A percentile compares a stretch with the other conserved stretches of the same genome.
Evolutionary conservation across 2,888 invertebrate genomes (phyloP).

Genomic region (Morpho achilles): DNA sequence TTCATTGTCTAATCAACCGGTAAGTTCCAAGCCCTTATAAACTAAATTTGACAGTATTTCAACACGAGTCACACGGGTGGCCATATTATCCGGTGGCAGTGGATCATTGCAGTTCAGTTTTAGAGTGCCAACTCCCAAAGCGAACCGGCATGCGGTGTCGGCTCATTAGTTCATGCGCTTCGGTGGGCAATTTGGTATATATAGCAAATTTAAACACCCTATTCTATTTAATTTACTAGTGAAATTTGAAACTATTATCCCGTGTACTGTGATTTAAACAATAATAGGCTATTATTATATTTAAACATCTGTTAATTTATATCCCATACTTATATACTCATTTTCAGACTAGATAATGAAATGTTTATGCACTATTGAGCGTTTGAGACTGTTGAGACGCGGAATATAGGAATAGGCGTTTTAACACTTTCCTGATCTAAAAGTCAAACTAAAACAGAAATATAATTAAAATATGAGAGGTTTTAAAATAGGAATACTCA

Average conservation of each 20-base stretch:
- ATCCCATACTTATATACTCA: no score
- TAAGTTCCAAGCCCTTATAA: not conserved
- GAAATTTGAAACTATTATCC: conserved; percentile 13
- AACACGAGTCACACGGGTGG: conserved; percentile 4
- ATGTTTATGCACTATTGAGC: no score
- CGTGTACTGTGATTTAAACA: not conserved
- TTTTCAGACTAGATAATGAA: no score
- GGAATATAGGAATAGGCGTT: no score
- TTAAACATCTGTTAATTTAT: no score
- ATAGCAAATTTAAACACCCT: conserved; percentile 28
- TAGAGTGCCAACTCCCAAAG: conserved; percentile 5
- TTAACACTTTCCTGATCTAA: no score
- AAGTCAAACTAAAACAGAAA: no score
- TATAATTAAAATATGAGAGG: no score
- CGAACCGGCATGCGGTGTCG: conserved; percentile 57
- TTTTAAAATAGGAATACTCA: no score
- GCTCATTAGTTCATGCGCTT: conserved; percentile 63
- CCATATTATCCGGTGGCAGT: conserved; percentile 2
- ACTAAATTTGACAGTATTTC: not conserved
- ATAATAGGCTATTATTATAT: no score
- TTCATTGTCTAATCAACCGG: not conserved
- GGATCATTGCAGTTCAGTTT: conserved; percentile 4
- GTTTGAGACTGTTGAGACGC: no score
- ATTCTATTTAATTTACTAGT: conserved; percentile 9
- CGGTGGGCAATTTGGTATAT: conserved; percentile 57